Base-by-base conservation (phyloP, 35 echinoderm and acorn worm genomes). In the Eucidaris tribuloides region DNA sequence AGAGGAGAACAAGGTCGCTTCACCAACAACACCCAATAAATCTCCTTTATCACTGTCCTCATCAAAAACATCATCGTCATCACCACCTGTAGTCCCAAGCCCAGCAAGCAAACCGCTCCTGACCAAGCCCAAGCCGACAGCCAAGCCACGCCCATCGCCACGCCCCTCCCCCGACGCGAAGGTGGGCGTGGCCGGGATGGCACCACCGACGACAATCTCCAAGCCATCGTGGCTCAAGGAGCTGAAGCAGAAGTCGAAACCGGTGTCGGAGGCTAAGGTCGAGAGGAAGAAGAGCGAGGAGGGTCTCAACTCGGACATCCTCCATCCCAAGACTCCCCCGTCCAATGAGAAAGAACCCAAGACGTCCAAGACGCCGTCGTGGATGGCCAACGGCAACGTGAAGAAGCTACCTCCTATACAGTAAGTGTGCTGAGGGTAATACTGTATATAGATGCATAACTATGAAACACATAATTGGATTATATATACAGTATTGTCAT, bases 381-480 rank as follows among this genome's bases (percentile, higher is more conserved):
- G 68, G 68, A 41, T 74, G 38, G 36, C 68, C 38, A 74, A 44
- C 35, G 30, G 68, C 68, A 74, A 74, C 24, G 37, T 40, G 24
- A 74, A 74, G 68, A 74, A 44, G 37, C 68, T 74, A 40, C 68
- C 68, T 44, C 68, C 68, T n/a, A 74, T 74, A 25, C 68, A 33
- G 68, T 74, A 27, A 74, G 68, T 74, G 27, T n/a, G n/a, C n/a
- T n/a, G n/a, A n/a, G n/a, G n/a, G n/a, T n/a, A n/a, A n/a, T n/a
- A n/a, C n/a, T n/a, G n/a, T n/a, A n/a, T n/a, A n/a, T n/a, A n/a
- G n/a, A n/a, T n/a, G n/a, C n/a, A n/a, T n/a, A n/a, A n/a, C n/a
- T n/a, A n/a, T n/a, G n/a, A n/a, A n/a, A n/a, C n/a, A n/a, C n/a
- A n/a, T n/a, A n/a, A n/a, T n/a, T n/a, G n/a, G n/a, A n/a, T n/a